Conservation (phyloP, 2,797 vertebrate species). For the Mastacembelus armatus region DNA sequence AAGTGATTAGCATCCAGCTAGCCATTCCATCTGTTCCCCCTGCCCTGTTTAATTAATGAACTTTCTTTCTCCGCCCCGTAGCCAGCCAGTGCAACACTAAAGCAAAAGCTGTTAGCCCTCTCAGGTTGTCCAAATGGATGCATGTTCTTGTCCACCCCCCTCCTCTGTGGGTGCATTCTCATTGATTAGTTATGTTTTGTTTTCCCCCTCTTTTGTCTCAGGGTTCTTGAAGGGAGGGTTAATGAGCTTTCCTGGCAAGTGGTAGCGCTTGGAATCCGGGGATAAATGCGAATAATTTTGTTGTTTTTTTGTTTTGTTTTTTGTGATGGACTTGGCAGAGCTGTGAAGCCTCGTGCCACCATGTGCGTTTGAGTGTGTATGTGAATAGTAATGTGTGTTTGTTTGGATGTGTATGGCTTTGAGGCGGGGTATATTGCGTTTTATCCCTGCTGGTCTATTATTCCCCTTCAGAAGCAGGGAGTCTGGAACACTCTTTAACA, state of each 20-base stretch:
- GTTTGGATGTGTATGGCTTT: slow-evolving; percentile 62
- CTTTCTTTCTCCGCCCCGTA: slow-evolving; percentile 85
- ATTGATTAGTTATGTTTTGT: slow-evolving; percentile 86
- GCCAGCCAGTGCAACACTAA: slow-evolving; percentile 78
- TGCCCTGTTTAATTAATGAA: slow-evolving; percentile 98
- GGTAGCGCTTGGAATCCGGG: slow-evolving; percentile 71
- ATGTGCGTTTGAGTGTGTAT: slow-evolving; percentile 42
- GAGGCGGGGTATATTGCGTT: slow-evolving; percentile 65
- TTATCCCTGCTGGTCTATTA: slow-evolving; percentile 72
- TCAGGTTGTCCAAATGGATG: slow-evolving; percentile 90
- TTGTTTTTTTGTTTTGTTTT: slow-evolving; percentile 68
- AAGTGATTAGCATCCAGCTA: slow-evolving; percentile 94
- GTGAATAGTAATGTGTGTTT: slow-evolving; percentile 57
- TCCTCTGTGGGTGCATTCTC: slow-evolving; percentile 72
- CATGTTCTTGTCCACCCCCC: slow-evolving; percentile 57
- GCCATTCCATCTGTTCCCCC: slow-evolving; percentile 95
- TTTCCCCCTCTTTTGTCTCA: slow-evolving; percentile 78
- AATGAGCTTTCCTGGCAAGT: slow-evolving; percentile 83
- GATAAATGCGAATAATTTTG: slow-evolving; percentile 82
- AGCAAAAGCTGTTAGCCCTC: slow-evolving; percentile 88
- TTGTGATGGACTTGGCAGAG: slow-evolving; percentile 72
- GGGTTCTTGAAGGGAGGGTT: slow-evolving; percentile 81
- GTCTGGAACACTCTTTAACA: slow-evolving; percentile 69
- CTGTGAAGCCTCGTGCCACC: slow-evolving; percentile 73
- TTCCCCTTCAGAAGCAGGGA: slow-evolving; percentile 63